phyloP scores from a whole-genome alignment of 2,888 invertebrate species.

The Trachelus tabidus region DNA sequence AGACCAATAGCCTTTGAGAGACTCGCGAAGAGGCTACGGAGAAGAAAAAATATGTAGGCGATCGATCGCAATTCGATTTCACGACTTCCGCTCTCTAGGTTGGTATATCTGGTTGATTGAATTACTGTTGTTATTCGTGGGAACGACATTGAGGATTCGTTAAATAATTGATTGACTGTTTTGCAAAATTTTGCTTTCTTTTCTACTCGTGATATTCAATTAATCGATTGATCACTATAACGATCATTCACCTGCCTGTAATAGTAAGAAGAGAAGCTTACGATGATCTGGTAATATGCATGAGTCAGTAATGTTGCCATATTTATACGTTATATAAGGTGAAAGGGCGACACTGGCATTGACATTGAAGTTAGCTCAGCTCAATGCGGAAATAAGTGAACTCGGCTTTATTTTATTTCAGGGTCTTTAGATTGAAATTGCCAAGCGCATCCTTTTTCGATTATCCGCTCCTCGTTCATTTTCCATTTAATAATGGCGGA shows the following conservation, averaged over 20 bases:
- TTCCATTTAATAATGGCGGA: neutral
- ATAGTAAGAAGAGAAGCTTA: neutral
- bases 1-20: slow-evolving; percentile 8
- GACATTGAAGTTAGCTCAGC: slow-evolving; percentile 62
- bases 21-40: slow-evolving; percentile 10
- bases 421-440: neutral
- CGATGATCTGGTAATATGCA: slow-evolving; percentile 45
- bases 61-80: neutral
- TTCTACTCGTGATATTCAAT: neutral
- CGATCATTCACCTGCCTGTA: too few species aligned
- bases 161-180: neutral
- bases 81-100: neutral
- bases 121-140: neutral
- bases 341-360: slow-evolving; percentile 65
- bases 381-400: slow-evolving; percentile 53
- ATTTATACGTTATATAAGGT: slow-evolving; percentile 61
- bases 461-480: neutral
- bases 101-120: neutral
- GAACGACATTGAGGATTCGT: neutral
- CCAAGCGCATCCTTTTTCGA: neutral
- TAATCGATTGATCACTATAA: too few species aligned
- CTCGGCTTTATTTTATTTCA: neutral
- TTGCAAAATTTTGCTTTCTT: neutral
- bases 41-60: slow-evolving; percentile 4
- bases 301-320: slow-evolving; percentile 29